Base-by-base conservation (phyloP, 2,113 vertebrate genomes). In the Podilymbus podiceps region DNA sequence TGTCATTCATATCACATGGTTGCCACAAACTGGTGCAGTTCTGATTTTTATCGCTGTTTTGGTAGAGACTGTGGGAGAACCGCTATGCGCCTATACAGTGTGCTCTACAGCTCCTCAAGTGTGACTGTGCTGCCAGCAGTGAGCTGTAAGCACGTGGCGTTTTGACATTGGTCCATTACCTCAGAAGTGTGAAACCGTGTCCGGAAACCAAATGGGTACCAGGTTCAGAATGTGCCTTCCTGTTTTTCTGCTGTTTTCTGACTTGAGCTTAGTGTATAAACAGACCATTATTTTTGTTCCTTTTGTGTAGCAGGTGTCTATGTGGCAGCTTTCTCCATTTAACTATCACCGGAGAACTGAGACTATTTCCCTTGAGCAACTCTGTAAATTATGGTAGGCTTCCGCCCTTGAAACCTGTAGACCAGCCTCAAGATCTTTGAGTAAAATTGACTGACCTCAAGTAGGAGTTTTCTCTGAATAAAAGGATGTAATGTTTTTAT, bases 201-300 rank as follows among this genome's bases (percentile, higher is more conserved):
- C 40, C 6, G 11, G 93, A 97, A 97, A 92, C 89, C 88, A 90
- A 59, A 72, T 0, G 60, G 72, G 88, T 76, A 79, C 53, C 20
- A 15, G 87, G 84, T 89, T 88, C 84, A 92, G 46, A 46, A 30
- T 40, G 53, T 69, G 71, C 77, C 71, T 97, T 96, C 97, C 95
- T 97, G 95, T 95, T 96, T 89, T 93, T 91, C 91, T 92, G 2
- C 79, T 84, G 30, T 25, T 47, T 69, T 94, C 53, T 95, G 74
- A 53, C 46, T 84, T 13, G 31, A 62, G 33, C 74, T 71, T 38
- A 42, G 46, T 56, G 35, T 82, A 28, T 95, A 89, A 95, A 93
- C 84, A 97, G 69, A 93, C 25, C 69, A 93, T 80, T 96, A 35
- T 7, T 96, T 95, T 97, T 60, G n/a, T 90, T 90, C 71, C 87